These are phyloP conservation scores for Drosophila ohnishii DNA, from an alignment of 1,140 invertebrate species.

Conservation along the genomic window DNA sequence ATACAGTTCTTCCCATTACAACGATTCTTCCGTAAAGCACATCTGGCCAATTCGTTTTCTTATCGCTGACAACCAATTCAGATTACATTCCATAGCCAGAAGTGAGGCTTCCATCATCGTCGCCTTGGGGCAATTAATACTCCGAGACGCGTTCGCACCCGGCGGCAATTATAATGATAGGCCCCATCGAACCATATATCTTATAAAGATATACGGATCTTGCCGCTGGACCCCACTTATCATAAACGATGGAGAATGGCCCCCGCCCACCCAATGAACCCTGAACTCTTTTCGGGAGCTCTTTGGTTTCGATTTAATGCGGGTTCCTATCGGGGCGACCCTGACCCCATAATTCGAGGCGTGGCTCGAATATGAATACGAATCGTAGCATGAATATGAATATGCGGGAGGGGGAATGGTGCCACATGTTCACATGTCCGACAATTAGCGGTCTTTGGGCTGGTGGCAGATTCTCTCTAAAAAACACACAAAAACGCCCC, in stretches of 20 bases:
- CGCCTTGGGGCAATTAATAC: conserved; percentile 32
- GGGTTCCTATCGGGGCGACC: conserved; percentile 40
- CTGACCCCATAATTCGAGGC: conserved; percentile 41
- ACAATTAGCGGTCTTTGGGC: conserved; percentile 38
- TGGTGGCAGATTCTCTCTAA: conserved; percentile 12
- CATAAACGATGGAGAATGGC: background rate
- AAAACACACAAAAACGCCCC: conserved; percentile 22
- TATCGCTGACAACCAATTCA: conserved; percentile 36
- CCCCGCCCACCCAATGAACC: conserved; percentile 22
- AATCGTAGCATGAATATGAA: background rate
- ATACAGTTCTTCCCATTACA: background rate
- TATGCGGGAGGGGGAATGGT: conserved; percentile 10
- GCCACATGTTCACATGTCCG: conserved; percentile 43
- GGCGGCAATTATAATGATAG: conserved; percentile 23
- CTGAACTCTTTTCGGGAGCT: conserved; percentile 45
- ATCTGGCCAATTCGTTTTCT: conserved; percentile 14
- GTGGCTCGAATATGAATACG: conserved; percentile 19
- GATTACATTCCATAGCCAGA: conserved; percentile 2
- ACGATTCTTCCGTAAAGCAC: background rate
- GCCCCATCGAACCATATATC: background rate
- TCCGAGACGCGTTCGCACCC: conserved; percentile 11
- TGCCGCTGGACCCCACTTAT: conserved; percentile 20
- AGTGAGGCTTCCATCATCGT: conserved; percentile 18
- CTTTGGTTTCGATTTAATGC: conserved; percentile 2
- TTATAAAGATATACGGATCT: conserved; percentile 19